phyloP scores from a whole-genome alignment of 2,797 vertebrate genomes.

The Sebastes jordani region DNA sequence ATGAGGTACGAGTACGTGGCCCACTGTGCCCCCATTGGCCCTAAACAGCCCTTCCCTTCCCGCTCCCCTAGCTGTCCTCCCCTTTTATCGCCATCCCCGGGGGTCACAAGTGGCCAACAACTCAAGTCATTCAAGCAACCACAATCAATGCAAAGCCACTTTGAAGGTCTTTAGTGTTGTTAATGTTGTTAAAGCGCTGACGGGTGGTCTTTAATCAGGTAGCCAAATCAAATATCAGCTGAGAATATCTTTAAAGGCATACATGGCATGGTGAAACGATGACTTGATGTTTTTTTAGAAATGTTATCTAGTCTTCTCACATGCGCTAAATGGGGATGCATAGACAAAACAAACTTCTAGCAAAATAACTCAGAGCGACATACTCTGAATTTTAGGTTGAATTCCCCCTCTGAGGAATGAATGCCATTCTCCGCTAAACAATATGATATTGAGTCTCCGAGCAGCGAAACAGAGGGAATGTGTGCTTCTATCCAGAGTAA shows the following conservation, averaged over 20 bases:
- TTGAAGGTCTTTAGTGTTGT: slow-evolving; percentile 59
- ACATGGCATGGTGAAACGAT: slow-evolving; percentile 37
- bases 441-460: slow-evolving; percentile 64
- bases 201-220: slow-evolving; percentile 56
- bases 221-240: slow-evolving; percentile 65
- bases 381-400: slow-evolving; percentile 63
- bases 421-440: slow-evolving; percentile 65
- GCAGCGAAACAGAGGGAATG: slow-evolving; percentile 55
- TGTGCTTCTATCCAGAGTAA: slow-evolving; percentile 53
- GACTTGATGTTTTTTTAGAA: slow-evolving; percentile 30
- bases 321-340: slow-evolving; percentile 47
- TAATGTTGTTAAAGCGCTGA: slow-evolving; percentile 64
- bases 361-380: slow-evolving; percentile 41
- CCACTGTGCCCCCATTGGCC: slow-evolving; percentile 41
- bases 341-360: slow-evolving; percentile 61
- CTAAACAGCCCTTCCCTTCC: slow-evolving; percentile 30
- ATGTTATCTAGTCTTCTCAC: slow-evolving; percentile 47
- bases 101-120: slow-evolving; percentile 60
- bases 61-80: not conserved
- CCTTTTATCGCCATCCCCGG: slow-evolving; percentile 55
- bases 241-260: slow-evolving; percentile 56
- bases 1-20: slow-evolving; percentile 46
- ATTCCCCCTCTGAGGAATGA: slow-evolving; percentile 60
- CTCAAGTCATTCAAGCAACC: slow-evolving; percentile 66
- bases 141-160: slow-evolving; percentile 72